Evolutionary conservation across 2,113 vertebrate species (phyloP).

Genomic region (Prochilodus magdalenae): DNA sequence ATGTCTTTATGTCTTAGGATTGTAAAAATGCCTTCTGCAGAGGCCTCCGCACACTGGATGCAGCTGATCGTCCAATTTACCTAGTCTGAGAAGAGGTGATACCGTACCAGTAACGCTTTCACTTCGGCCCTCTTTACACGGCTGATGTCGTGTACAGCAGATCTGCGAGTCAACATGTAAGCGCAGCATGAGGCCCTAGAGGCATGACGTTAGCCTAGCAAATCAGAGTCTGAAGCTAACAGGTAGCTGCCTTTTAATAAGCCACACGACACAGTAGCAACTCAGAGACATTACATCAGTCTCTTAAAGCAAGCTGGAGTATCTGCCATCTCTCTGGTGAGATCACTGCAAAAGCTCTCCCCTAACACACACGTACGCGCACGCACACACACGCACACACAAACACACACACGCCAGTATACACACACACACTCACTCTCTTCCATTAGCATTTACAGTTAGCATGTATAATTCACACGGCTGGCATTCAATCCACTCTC

Average conservation of each 20-base stretch:
- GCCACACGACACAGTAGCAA: background rate
- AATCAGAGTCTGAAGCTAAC: background rate
- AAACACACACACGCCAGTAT: no score
- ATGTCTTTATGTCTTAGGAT: no score
- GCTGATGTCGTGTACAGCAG: background rate
- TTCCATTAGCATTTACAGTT: conserved; percentile 54
- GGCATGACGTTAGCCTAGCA: background rate
- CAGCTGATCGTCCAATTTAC: no score
- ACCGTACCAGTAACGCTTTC: no score
- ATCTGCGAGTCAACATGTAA: background rate
- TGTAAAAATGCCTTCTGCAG: no score
- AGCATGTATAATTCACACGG: conserved; percentile 63
- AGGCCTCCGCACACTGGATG: no score
- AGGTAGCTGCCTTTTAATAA: background rate
- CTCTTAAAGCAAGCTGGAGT: background rate
- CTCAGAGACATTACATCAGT: background rate
- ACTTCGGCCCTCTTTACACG: background rate
- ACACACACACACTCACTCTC: background rate
- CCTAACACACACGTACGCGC: background rate
- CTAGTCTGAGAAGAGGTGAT: no score
- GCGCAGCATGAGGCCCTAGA: background rate
- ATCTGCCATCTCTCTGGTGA: conserved; percentile 6
- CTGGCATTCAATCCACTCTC: conserved; percentile 48
- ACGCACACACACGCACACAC: background rate
- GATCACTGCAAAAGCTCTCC: background rate